Evolutionary conservation across 2,797 vertebrate species (phyloP).

Genomic region (Sitta carolinensis): DNA sequence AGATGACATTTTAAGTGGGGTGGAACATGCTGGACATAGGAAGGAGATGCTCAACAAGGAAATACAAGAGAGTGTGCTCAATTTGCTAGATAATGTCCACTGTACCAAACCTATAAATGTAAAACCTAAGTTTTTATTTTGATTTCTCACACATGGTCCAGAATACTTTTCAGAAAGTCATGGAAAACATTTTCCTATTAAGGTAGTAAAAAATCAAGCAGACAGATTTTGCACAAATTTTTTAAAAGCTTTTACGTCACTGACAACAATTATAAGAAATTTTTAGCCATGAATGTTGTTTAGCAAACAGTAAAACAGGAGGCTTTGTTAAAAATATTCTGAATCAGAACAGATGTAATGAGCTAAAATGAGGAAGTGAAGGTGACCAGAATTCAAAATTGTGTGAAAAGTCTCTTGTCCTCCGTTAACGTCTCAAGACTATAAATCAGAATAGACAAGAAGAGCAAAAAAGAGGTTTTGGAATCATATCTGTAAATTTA

Average conservation of each 20-base stretch:
- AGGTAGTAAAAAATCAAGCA: background rate
- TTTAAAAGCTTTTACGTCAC: background rate
- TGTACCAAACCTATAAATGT: background rate
- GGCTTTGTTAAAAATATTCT: constrained; percentile 34
- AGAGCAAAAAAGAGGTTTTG: constrained; percentile 24
- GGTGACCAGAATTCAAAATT: background rate
- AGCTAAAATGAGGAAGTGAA: background rate
- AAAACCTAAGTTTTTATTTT: background rate
- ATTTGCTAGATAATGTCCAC: background rate
- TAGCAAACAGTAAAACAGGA: background rate
- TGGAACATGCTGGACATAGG: background rate
- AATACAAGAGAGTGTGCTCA: background rate
- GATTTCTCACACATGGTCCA: background rate
- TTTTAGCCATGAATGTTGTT: background rate
- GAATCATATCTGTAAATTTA: background rate
- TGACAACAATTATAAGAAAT: background rate
- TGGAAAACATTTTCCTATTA: background rate
- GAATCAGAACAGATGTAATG: constrained; percentile 1
- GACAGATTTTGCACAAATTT: background rate
- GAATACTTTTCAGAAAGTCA: background rate
- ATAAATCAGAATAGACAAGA: background rate
- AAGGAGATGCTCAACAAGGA: background rate
- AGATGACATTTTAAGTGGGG: background rate
- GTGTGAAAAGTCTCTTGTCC: background rate
- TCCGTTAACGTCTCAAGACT: background rate